Base-by-base conservation (phyloP, 1,140 invertebrate genomes). In the Vanessa atalanta region DNA sequence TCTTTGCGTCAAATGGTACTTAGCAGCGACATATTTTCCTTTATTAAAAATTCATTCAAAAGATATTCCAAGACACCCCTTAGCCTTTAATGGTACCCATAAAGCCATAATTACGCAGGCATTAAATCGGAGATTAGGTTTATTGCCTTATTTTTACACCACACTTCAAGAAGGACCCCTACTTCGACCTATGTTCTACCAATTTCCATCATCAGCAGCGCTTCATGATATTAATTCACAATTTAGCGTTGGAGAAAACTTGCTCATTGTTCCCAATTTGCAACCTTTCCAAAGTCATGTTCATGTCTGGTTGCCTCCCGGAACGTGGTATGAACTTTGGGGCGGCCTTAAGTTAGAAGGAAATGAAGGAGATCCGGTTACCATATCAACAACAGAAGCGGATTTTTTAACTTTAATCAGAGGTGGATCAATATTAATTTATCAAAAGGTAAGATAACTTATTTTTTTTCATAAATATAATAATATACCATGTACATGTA, bases 1-100 rank as follows among this genome's bases (percentile, higher is more conserved):
- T 61, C 78, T 93, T 11, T 93, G 91, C 47, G 76, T 88, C 3
- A 93, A 93, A 84, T 93, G 91, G 91, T 93, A 93, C 65, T 82
- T 91, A 83, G 89, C 90, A 9, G 80, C 79, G 7, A 88, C 82
- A 2, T 93, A 83, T 55, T 75, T 92, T 37, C 91, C 90, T 12
- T 75, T 90, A 67, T 70, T 92, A 4, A 88, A 86, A 70, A 88
- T 92, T 23, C 83, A 93, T 65, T 89, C 90, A 0, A 88, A 83
- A 74, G 26, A 14, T 6, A 67, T 66, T 9, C 37, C 73, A 3
- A 84, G 88, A 78, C 77, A 92, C 76, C 89, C 91, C 0, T 60
- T 85, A 16, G 75, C 83, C 8, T 91, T 91, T 50, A 68, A 68
- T 48, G 88, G 89, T 14, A 88, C 76, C 7, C 77, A 87, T 14